Percentiles rank a stretch among this genome's conserved stretches.
Conservation (phyloP, 2,888 invertebrate genomes). For the Empis stercorea region DNA sequence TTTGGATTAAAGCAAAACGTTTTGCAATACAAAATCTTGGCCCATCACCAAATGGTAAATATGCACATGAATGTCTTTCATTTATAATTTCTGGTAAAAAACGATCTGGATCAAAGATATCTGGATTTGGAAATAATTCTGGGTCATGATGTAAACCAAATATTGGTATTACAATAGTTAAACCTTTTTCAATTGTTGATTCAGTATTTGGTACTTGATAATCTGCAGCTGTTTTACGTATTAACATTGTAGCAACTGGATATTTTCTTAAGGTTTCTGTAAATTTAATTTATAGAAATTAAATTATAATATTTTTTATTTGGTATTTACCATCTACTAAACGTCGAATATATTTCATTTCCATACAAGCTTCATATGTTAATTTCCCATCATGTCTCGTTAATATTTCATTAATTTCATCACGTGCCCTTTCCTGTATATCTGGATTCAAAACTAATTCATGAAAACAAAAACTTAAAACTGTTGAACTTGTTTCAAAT, state of each 20-base stretch:
- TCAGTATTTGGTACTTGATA: conserved; percentile 27
- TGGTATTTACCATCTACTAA: conserved; percentile 19
- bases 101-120: conserved; percentile 36
- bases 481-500: conserved; percentile 41
- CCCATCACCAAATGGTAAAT: conserved; percentile 29
- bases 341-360: conserved; percentile 22
- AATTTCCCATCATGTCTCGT: conserved; percentile 18
- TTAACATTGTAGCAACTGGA: conserved; percentile 31
- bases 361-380: conserved; percentile 22
- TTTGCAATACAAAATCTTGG: conserved; percentile 22
- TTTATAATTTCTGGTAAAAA: conserved; percentile 28
- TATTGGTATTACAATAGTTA: conserved; percentile 39
- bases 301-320: not conserved
- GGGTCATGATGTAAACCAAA: conserved; percentile 38
- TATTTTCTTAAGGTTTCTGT: conserved; percentile 38
- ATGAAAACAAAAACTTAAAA: conserved; percentile 34
- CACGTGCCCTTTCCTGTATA: conserved; percentile 20
- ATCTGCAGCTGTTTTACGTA: conserved; percentile 27
- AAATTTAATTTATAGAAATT: not conserved
- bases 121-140: conserved; percentile 35
- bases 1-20: conserved; percentile 15
- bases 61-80: conserved; percentile 22
- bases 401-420: conserved; percentile 20
- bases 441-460: conserved; percentile 23
- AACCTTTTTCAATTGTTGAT: conserved; percentile 39